phyloP scores from a whole-genome alignment of 2,888 invertebrate genomes.

The Lypha dubia region DNA sequence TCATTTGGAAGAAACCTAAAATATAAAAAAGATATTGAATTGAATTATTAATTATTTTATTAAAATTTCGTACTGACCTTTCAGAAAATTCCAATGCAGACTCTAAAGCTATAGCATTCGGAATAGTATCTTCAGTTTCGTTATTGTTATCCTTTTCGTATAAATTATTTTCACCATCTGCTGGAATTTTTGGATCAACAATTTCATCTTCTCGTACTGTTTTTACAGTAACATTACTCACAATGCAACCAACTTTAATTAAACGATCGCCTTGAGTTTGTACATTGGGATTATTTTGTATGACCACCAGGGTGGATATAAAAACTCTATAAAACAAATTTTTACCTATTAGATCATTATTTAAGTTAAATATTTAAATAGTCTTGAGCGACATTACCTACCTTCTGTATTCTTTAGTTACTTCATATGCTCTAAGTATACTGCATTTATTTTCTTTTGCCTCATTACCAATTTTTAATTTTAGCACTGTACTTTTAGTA shows the following conservation, averaged over 20 bases:
- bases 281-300: slow-evolving; percentile 93
- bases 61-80: slow-evolving; percentile 82
- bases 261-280: slow-evolving; percentile 93
- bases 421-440: slow-evolving; percentile 82
- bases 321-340: slow-evolving; percentile 85
- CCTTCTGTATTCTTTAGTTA: slow-evolving; percentile 80
- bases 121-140: slow-evolving; percentile 77
- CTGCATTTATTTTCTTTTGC: slow-evolving; percentile 82
- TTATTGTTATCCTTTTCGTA: slow-evolving; percentile 28
- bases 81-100: slow-evolving; percentile 85
- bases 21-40: not conserved
- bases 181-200: slow-evolving; percentile 51
- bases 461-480: slow-evolving; percentile 81
- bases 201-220: slow-evolving; percentile 71
- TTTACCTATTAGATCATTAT: not conserved
- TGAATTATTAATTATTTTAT: not conserved
- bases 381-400: slow-evolving; percentile 61
- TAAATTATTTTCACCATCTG: slow-evolving; percentile 59
- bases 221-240: slow-evolving; percentile 83
- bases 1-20: slow-evolving; percentile 83
- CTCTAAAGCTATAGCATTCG: slow-evolving; percentile 85
- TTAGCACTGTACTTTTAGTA: slow-evolving; percentile 79
- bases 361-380: not conserved
- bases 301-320: slow-evolving; percentile 89
- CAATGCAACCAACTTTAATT: slow-evolving; percentile 91